Conservation (phyloP, 1,140 invertebrate species). For the Papilio machaon region DNA sequence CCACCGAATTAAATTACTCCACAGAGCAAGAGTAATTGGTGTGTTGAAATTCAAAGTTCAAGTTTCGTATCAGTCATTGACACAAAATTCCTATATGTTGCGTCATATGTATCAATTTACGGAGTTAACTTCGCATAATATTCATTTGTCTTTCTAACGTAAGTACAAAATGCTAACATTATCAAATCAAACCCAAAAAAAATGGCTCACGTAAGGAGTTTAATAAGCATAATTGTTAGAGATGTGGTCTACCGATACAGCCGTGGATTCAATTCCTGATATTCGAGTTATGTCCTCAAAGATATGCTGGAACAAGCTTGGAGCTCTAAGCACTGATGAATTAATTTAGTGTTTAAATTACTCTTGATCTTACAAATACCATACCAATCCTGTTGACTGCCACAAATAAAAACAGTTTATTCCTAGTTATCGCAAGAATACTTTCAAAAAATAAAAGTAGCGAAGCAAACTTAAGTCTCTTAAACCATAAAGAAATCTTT, state of each 20-base stretch:
- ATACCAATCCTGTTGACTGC: neutral
- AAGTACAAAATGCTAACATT: no score
- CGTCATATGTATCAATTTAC: neutral
- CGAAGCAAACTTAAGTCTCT: neutral
- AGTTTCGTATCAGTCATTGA: neutral
- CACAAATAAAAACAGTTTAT: neutral
- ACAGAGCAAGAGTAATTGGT: neutral
- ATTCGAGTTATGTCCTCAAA: no score
- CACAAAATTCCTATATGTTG: neutral
- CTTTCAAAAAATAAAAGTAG: neutral
- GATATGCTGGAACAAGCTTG: no score
- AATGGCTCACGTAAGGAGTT: no score
- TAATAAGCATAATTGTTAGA: no score
- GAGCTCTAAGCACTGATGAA: no score
- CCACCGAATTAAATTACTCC: neutral
- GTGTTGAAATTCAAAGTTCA: neutral
- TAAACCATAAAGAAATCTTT: conserved; percentile 24
- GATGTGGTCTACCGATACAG: no score
- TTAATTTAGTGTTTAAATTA: no score
- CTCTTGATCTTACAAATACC: neutral
- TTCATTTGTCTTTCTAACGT: no score
- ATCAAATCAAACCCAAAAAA: no score
- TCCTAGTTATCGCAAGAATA: neutral
- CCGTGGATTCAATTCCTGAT: no score
- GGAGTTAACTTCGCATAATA: neutral